Evolutionary conservation across 2,797 vertebrate genomes (phyloP).

Genomic region (Lutjanus argentimaculatus): DNA sequence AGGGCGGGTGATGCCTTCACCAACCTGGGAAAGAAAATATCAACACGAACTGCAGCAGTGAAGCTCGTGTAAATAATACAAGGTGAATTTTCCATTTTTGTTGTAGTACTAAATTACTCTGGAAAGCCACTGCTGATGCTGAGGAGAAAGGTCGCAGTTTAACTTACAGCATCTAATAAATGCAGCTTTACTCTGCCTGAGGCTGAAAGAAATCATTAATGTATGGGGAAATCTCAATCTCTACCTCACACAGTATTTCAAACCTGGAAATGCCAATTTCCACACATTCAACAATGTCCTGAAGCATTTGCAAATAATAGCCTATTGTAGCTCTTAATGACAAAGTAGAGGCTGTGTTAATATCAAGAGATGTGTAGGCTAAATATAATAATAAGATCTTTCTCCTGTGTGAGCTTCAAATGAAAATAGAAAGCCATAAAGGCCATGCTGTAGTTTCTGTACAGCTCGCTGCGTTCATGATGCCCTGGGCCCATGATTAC

Average conservation of each 20-base stretch:
- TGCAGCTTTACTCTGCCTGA: constrained; percentile 26
- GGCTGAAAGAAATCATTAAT: constrained; percentile 50
- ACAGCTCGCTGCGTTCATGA: constrained; percentile 2
- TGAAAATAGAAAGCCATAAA: constrained; percentile 8
- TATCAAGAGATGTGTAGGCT: background rate
- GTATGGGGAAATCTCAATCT: constrained; percentile 37
- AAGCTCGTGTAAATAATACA: background rate
- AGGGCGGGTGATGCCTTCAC: no score
- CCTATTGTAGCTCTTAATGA: constrained; percentile 10
- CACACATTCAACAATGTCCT: constrained; percentile 18
- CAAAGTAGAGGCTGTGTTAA: constrained; percentile 19
- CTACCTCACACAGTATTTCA: constrained; percentile 22
- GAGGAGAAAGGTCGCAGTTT: constrained; percentile 11
- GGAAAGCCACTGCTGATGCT: constrained; percentile 13
- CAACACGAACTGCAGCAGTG: background rate
- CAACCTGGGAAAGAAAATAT: no score
- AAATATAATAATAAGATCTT: constrained; percentile 9
- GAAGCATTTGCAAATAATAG: constrained; percentile 10
- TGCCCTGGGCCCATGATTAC: background rate
- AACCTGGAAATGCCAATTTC: constrained; percentile 16
- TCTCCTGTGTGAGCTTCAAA: background rate
- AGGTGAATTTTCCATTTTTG: background rate
- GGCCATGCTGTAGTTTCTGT: background rate
- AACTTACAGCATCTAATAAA: constrained; percentile 28
- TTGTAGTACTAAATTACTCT: background rate